A percentile compares a stretch with the other conserved stretches of the same genome.
These are phyloP conservation scores for Brachionus rotundiformis DNA, from an alignment of 1,140 invertebrate genomes.

Conservation along the genomic window DNA sequence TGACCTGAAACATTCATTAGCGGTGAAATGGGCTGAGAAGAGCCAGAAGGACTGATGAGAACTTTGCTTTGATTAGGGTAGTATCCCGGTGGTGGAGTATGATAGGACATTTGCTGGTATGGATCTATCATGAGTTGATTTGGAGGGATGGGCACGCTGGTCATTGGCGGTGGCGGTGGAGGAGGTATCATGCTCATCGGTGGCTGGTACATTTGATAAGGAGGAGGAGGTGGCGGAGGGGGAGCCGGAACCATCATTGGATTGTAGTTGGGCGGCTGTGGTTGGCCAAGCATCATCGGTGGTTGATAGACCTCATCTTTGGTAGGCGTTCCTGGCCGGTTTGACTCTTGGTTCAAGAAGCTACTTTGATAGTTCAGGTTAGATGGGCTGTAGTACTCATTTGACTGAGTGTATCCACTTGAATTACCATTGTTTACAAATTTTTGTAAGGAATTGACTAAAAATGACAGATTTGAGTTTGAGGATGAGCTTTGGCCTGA, in stretches of 20 bases:
- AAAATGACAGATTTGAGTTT: slow-evolving; percentile 16
- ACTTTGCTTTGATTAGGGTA: background rate
- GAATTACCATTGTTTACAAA: slow-evolving; percentile 45
- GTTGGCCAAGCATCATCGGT: background rate
- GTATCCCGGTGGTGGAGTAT: slow-evolving; percentile 7
- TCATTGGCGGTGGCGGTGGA: background rate
- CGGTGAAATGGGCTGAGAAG: background rate
- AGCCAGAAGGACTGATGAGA: background rate
- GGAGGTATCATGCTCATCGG: slow-evolving; percentile 5
- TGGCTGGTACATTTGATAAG: slow-evolving; percentile 18
- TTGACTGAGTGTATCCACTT: background rate
- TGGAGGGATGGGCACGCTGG: background rate
- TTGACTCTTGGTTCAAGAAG: background rate
- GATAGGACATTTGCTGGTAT: slow-evolving; percentile 37
- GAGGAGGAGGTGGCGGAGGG: slow-evolving; percentile 4
- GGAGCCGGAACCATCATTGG: background rate
- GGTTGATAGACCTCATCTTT: slow-evolving; percentile 34
- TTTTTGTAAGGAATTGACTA: slow-evolving; percentile 49
- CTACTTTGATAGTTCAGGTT: background rate
- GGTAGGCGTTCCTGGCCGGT: slow-evolving; percentile 19
- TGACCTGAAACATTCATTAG: background rate
- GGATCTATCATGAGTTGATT: slow-evolving; percentile 7
- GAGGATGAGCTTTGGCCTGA: background rate
- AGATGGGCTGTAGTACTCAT: slow-evolving; percentile 4
- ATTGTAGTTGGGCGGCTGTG: background rate